These are phyloP conservation scores for Balearica regulorum DNA, from an alignment of 2,797 vertebrate genomes.

Conservation along the genomic window DNA sequence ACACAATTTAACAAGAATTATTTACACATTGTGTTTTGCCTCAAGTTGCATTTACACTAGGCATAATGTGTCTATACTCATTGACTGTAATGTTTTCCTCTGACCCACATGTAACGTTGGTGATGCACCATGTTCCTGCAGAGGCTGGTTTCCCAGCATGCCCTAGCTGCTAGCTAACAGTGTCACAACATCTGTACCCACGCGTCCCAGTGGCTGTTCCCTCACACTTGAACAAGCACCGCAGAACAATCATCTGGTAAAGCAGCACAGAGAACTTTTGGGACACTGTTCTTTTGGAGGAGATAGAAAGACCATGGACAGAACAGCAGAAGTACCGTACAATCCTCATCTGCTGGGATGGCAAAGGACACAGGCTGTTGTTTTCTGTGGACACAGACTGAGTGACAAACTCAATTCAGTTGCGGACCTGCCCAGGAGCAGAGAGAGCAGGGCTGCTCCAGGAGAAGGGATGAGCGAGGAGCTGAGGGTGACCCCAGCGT, in stretches of 20 bases:
- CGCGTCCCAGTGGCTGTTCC: not conserved
- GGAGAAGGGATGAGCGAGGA: not conserved
- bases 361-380: not conserved
- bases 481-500: not conserved
- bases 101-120: accelerated
- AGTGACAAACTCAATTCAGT: not conserved
- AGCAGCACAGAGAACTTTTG: not conserved
- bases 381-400: not conserved
- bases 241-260: not conserved
- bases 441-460: not conserved
- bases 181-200: not conserved
- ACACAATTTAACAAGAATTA: not conserved
- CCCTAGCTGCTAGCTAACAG: not conserved
- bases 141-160: not conserved
- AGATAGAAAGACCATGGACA: not conserved
- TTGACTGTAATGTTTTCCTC: not conserved
- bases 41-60: not conserved
- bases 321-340: not conserved
- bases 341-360: accelerated
- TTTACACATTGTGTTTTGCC: not conserved
- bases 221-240: not conserved
- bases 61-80: not conserved
- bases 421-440: not conserved
- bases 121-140: not conserved
- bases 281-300: not conserved